phyloP scores from a whole-genome alignment of 1,140 invertebrate genomes.

The Manduca sexta region DNA sequence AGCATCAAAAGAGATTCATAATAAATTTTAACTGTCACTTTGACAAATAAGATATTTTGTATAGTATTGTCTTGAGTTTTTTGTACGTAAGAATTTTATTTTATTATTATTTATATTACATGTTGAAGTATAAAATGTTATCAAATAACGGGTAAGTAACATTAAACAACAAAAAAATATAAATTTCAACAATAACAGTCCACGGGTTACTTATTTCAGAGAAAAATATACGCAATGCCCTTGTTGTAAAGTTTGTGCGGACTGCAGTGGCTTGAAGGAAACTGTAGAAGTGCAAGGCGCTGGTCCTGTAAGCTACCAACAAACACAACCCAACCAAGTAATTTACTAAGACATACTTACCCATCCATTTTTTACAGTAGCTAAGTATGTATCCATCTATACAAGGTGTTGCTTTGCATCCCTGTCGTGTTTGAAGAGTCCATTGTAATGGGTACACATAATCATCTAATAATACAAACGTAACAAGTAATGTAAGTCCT shows the following conservation, averaged over 20 bases:
- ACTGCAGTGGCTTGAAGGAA: slow-evolving; percentile 22
- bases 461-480: too few species aligned
- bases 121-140: slow-evolving; percentile 1
- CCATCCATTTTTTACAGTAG: too few species aligned
- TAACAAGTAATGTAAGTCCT: too few species aligned
- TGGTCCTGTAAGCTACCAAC: slow-evolving; percentile 25
- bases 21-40: background rate
- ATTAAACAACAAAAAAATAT: too few species aligned
- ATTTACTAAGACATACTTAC: too few species aligned
- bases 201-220: background rate
- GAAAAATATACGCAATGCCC: slow-evolving; percentile 9
- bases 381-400: too few species aligned
- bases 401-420: too few species aligned
- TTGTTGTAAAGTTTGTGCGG: slow-evolving; percentile 16
- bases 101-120: slow-evolving; percentile 1
- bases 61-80: slow-evolving; percentile 7
- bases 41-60: slow-evolving; percentile 12
- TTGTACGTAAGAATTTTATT: slow-evolving; percentile 5
- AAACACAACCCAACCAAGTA: background rate
- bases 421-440: too few species aligned
- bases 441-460: too few species aligned
- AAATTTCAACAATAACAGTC: too few species aligned
- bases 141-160: slow-evolving; percentile 6
- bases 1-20: too few species aligned
- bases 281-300: slow-evolving; percentile 19